phyloP scores from a whole-genome alignment of 2,888 invertebrate genomes.

The Tipula helvola region DNA sequence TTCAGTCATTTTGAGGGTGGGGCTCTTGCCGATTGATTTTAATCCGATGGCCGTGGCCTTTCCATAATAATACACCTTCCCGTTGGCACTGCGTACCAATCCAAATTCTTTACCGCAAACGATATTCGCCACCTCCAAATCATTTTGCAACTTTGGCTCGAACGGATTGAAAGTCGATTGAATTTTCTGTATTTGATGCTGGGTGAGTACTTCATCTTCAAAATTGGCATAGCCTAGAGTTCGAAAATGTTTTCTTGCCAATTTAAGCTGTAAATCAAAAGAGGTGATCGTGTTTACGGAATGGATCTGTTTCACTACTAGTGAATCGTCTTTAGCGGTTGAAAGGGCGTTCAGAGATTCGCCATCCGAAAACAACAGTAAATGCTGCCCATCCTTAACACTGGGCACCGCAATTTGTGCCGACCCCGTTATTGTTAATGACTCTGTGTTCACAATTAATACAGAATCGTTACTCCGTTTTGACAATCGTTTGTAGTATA shows the following conservation, averaged over 20 bases:
- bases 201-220: slow-evolving; percentile 48
- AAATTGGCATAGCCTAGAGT: slow-evolving; percentile 59
- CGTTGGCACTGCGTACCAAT: slow-evolving; percentile 67
- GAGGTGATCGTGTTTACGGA: slow-evolving; percentile 25
- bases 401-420: slow-evolving; percentile 28
- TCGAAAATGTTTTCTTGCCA: slow-evolving; percentile 68
- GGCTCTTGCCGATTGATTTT: slow-evolving; percentile 42
- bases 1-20: slow-evolving; percentile 38
- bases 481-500: slow-evolving; percentile 54
- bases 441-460: slow-evolving; percentile 36
- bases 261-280: slow-evolving; percentile 56
- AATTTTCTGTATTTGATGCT: slow-evolving; percentile 35
- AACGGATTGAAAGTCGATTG: slow-evolving; percentile 42
- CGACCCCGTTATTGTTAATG: slow-evolving; percentile 37
- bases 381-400: slow-evolving; percentile 32
- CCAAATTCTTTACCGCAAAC: slow-evolving; percentile 86
- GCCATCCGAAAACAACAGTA: slow-evolving; percentile 57
- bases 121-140: slow-evolving; percentile 68
- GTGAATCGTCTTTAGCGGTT: slow-evolving; percentile 69
- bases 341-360: slow-evolving; percentile 66
- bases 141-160: slow-evolving; percentile 47
- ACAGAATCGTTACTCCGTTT: slow-evolving; percentile 37
- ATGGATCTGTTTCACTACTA: slow-evolving; percentile 62
- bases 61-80: slow-evolving; percentile 81
- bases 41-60: slow-evolving; percentile 78